A percentile compares a stretch with the other conserved stretches of the same genome.
Evolutionary conservation across 2,113 vertebrate species (phyloP).

Genomic region (Lates calcarifer): DNA sequence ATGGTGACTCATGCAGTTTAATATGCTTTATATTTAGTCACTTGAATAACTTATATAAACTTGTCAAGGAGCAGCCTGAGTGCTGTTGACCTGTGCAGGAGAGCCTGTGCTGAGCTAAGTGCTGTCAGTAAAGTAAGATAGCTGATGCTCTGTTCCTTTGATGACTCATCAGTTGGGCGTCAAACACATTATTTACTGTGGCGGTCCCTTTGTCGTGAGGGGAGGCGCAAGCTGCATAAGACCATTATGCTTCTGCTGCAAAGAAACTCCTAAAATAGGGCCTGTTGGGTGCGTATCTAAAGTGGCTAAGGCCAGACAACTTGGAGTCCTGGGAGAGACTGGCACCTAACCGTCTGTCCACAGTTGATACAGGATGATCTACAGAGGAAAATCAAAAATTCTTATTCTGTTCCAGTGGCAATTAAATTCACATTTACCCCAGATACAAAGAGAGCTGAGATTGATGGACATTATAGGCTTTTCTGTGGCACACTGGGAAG

Average conservation of each 20-base stretch:
- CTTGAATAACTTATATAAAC: slow-evolving; percentile 35
- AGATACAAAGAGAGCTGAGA: slow-evolving; percentile 66
- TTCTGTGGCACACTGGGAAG: slow-evolving; percentile 29
- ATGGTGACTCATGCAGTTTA: slow-evolving; percentile 20
- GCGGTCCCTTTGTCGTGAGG: slow-evolving; percentile 46
- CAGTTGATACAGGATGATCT: slow-evolving; percentile 72
- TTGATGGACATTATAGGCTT: slow-evolving; percentile 66
- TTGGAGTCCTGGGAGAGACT: slow-evolving; percentile 38
- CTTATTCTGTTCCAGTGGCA: slow-evolving; percentile 67
- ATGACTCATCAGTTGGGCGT: slow-evolving; percentile 71
- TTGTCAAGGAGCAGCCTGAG: slow-evolving; percentile 44
- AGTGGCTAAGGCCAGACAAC: slow-evolving; percentile 30
- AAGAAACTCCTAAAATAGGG: slow-evolving; percentile 58
- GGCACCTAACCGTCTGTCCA: slow-evolving; percentile 58
- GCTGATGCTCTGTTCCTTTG: slow-evolving; percentile 54
- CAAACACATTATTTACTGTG: slow-evolving; percentile 74
- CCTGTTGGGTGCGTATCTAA: slow-evolving; percentile 30
- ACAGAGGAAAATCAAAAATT: slow-evolving; percentile 60
- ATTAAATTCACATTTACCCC: slow-evolving; percentile 81
- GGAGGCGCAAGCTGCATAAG: slow-evolving; percentile 51
- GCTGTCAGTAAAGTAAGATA: slow-evolving; percentile 57
- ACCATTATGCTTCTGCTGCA: slow-evolving; percentile 66
- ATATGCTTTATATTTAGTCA: slow-evolving; percentile 24
- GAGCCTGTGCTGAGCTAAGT: slow-evolving; percentile 48
- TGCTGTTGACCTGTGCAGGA: slow-evolving; percentile 41